phyloP scores from a whole-genome alignment of 2,797 vertebrate species.

The Glossophaga mutica region DNA sequence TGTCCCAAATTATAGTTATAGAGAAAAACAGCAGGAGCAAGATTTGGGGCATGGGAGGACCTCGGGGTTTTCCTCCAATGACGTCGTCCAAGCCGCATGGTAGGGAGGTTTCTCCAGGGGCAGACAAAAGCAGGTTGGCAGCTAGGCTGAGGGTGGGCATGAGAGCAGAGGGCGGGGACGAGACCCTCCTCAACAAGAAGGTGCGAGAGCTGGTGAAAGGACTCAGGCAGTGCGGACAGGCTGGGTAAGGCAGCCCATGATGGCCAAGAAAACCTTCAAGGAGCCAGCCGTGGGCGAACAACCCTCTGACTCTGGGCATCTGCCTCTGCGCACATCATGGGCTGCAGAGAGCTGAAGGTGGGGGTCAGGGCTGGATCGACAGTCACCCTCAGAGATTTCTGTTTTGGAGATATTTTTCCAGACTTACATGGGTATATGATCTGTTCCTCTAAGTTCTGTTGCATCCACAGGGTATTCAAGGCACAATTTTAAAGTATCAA shows the following conservation, averaged over 20 bases:
- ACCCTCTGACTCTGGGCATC: not conserved
- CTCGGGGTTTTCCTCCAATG: not conserved
- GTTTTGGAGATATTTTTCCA: not conserved
- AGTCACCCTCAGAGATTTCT: not conserved
- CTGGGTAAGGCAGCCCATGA: not conserved
- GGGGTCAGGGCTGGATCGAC: not conserved
- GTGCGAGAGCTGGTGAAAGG: not conserved
- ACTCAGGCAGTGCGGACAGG: not conserved
- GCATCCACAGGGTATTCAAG: not conserved
- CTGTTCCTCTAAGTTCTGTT: not conserved
- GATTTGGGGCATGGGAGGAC: not conserved
- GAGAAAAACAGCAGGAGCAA: not conserved
- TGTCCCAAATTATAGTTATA: not conserved
- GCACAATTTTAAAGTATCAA: not conserved
- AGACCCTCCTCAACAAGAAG: not conserved
- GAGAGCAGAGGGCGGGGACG: not conserved
- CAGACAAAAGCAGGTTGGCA: not conserved
- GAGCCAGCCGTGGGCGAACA: not conserved
- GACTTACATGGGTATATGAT: not conserved
- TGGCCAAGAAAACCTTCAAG: not conserved
- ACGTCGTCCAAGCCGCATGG: not conserved
- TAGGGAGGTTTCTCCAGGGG: not conserved
- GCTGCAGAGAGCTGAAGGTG: not conserved
- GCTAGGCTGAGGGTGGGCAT: rapidly evolving
- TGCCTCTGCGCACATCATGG: not conserved